These are phyloP conservation scores for Pecten maximus DNA, from an alignment of 2,888 invertebrate genomes.

Conservation along the genomic window DNA sequence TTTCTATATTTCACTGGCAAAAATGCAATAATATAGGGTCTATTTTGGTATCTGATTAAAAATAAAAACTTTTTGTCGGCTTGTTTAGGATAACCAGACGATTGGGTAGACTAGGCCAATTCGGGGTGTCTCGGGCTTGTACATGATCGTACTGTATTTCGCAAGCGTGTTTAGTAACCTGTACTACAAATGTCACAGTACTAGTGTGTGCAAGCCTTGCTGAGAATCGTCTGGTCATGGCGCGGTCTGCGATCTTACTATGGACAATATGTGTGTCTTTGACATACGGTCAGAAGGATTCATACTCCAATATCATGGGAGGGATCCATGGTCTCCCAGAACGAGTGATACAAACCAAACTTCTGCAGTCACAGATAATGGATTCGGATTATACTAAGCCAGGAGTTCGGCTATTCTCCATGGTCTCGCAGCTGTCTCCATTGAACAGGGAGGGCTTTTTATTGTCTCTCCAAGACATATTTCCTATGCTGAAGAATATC, in stretches of 20 bases:
- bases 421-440: not conserved
- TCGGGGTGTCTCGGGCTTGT: not conserved
- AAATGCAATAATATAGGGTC: too few species aligned
- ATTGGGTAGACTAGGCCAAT: too few species aligned
- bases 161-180: conserved; percentile 15
- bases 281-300: not conserved
- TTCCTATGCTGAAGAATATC: not conserved
- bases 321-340: not conserved
- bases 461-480: not conserved
- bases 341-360: not conserved
- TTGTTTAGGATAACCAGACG: too few species aligned
- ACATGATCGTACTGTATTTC: not conserved
- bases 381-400: not conserved
- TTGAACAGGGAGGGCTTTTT: not conserved
- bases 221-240: not conserved
- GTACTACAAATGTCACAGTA: not conserved
- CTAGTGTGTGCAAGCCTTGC: not conserved
- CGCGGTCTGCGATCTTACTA: not conserved
- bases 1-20: too few species aligned
- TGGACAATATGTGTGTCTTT: conserved; percentile 21
- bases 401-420: not conserved
- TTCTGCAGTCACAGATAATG: conserved; percentile 1
- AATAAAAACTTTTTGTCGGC: too few species aligned
- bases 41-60: too few species aligned
- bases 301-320: not conserved